Percentiles rank a stretch among this genome's conserved stretches.
Conservation (phyloP, 2,797 vertebrate genomes). For the Rhinogobio ventralis region DNA sequence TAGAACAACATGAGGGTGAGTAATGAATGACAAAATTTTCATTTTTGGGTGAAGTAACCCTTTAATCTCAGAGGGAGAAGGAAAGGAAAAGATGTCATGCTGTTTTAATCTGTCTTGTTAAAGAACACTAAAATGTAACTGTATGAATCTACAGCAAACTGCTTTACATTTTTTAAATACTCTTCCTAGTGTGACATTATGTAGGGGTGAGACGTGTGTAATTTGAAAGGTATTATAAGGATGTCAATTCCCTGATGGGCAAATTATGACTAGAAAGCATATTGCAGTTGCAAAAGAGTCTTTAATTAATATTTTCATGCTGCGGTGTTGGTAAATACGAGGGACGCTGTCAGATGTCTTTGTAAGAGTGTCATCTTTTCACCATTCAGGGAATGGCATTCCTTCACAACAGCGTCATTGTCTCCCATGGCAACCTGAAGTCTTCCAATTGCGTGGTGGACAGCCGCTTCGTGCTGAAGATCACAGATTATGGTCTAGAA, state of each 20-base stretch:
- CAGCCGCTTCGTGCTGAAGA: slow-evolving; percentile 92
- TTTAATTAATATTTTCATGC: slow-evolving; percentile 8
- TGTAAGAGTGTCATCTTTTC: slow-evolving; percentile 17
- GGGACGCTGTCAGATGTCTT: neutral
- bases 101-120: neutral
- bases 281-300: neutral
- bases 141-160: neutral
- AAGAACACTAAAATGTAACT: slow-evolving; percentile 8
- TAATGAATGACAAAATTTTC: too few relatives aligned
- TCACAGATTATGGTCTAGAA: slow-evolving; percentile 89
- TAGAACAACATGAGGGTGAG: too few relatives aligned
- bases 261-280: neutral
- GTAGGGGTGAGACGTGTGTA: neutral
- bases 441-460: slow-evolving; percentile 95
- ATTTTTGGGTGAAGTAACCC: neutral
- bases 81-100: neutral
- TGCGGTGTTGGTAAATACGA: neutral
- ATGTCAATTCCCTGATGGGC: neutral
- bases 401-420: slow-evolving; percentile 87
- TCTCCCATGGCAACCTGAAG: slow-evolving; percentile 90
- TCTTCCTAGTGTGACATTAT: neutral
- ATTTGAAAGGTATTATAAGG: neutral
- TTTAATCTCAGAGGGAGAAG: neutral
- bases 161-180: neutral
- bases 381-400: slow-evolving; percentile 87